Evolutionary conservation across 2,797 vertebrate species (phyloP).

Genomic region (Loriculus beryllinus): DNA sequence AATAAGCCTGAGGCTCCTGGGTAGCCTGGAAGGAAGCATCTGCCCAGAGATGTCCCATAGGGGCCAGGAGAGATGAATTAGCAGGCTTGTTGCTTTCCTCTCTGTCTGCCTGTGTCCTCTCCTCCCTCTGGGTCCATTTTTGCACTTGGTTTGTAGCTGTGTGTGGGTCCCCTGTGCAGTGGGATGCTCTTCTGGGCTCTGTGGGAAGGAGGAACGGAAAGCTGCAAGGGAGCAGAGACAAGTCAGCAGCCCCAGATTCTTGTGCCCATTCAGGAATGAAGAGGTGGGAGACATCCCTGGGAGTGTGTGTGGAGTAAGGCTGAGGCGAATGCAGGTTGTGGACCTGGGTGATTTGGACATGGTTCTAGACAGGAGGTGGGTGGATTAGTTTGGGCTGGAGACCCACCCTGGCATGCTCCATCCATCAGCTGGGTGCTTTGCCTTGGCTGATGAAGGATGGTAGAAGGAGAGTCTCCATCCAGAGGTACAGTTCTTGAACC

Average conservation of each 20-base stretch:
- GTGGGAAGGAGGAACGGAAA: not conserved
- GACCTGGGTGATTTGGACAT: fast-evolving
- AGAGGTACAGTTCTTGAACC: not conserved
- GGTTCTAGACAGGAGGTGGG: not conserved
- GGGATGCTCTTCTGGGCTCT: not conserved
- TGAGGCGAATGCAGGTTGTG: not conserved
- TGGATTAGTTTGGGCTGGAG: not conserved
- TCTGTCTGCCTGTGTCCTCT: not conserved
- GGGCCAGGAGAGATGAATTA: not conserved
- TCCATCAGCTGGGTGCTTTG: not conserved
- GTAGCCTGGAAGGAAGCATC: not conserved
- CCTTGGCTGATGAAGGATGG: not conserved
- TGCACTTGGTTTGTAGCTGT: not conserved
- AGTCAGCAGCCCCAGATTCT: not conserved
- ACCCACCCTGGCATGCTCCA: not conserved
- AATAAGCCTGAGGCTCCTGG: not conserved
- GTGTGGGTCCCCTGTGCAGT: not conserved
- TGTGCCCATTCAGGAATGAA: fast-evolving
- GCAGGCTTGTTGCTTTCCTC: not conserved
- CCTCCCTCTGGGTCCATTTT: not conserved
- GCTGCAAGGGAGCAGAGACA: not conserved
- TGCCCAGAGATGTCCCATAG: not conserved
- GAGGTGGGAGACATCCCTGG: not conserved
- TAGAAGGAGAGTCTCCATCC: not conserved
- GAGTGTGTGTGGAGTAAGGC: not conserved